These are phyloP conservation scores for Microtus pennsylvanicus DNA, from an alignment of 2,113 vertebrate genomes.

Conservation along the genomic window DNA sequence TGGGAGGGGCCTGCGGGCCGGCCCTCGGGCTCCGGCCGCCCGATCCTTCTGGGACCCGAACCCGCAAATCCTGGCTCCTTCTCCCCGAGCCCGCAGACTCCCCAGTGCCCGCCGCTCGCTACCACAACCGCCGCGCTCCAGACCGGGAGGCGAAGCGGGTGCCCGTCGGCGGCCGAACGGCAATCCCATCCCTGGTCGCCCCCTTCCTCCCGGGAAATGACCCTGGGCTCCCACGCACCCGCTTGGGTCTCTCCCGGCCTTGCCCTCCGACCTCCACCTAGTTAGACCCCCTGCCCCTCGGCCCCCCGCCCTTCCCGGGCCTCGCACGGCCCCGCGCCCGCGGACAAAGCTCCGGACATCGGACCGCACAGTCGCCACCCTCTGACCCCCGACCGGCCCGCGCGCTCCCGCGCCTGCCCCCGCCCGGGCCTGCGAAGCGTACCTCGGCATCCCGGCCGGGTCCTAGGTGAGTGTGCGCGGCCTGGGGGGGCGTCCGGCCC, in stretches of 20 bases:
- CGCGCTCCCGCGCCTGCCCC: not conserved
- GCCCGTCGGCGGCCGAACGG: not conserved
- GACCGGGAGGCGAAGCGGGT: not conserved
- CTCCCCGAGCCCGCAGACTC: not conserved
- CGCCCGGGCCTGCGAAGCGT: conserved; percentile 14
- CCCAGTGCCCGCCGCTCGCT: conserved; percentile 28
- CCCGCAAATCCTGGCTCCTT: conserved; percentile 38
- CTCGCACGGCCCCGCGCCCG: not conserved
- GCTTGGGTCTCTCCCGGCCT: conserved; percentile 29
- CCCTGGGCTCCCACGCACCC: conserved; percentile 69
- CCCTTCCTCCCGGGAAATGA: conserved; percentile 63
- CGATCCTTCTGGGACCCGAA: conserved; percentile 70
- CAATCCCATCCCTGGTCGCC: not conserved
- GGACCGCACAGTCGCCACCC: conserved; percentile 49
- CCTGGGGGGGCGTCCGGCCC: conserved; percentile 75
- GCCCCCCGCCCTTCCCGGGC: conserved; percentile 14
- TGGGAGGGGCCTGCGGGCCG: conserved; percentile 80
- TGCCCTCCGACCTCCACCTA: conserved; percentile 73
- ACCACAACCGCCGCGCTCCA: not conserved
- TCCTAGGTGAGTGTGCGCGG: conserved; percentile 81
- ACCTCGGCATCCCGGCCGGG: conserved; percentile 75
- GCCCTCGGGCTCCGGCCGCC: conserved; percentile 69
- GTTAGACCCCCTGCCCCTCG: conserved; percentile 39
- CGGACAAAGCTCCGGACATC: conserved; percentile 77
- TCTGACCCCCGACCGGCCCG: conserved; percentile 55